phyloP scores from a whole-genome alignment of 2,888 invertebrate genomes.

The Caenorhabditis sp. region DNA sequence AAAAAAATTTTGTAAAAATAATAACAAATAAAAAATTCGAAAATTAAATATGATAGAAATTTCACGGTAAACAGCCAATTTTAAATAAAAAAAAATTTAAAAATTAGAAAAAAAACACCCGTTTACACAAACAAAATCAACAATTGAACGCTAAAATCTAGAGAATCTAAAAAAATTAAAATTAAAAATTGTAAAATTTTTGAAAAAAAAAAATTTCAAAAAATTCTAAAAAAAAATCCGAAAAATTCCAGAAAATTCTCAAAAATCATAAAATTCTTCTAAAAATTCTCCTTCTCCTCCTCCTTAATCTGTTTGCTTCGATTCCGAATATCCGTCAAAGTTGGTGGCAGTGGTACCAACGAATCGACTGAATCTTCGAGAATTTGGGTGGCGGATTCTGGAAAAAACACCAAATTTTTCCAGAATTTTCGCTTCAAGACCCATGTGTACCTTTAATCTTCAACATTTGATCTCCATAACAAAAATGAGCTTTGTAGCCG shows the following conservation, averaged over 20 bases:
- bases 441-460: constrained; percentile 59
- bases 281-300: constrained; percentile 41
- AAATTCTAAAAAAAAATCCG: constrained; percentile 15
- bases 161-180: background rate
- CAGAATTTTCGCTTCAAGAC: background rate
- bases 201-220: constrained; percentile 9
- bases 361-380: constrained; percentile 64
- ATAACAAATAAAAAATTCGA: constrained; percentile 1
- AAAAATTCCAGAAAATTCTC: constrained; percentile 8
- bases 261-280: background rate
- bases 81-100: too few relatives aligned
- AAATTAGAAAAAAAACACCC: constrained; percentile 30
- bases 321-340: constrained; percentile 64
- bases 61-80: too few relatives aligned
- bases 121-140: constrained; percentile 24
- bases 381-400: constrained; percentile 54
- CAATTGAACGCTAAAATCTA: constrained; percentile 15
- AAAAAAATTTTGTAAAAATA: too few relatives aligned
- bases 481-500: constrained; percentile 72
- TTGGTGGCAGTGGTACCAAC: constrained; percentile 57
- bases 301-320: constrained; percentile 56
- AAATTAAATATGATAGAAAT: too few relatives aligned
- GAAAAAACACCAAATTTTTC: background rate
- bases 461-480: constrained; percentile 70
- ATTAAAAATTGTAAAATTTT: background rate